Percentiles rank a stretch among this genome's conserved stretches.
Evolutionary conservation across 2,113 vertebrate species (phyloP).

Genomic region (Pelodiscus sinensis): DNA sequence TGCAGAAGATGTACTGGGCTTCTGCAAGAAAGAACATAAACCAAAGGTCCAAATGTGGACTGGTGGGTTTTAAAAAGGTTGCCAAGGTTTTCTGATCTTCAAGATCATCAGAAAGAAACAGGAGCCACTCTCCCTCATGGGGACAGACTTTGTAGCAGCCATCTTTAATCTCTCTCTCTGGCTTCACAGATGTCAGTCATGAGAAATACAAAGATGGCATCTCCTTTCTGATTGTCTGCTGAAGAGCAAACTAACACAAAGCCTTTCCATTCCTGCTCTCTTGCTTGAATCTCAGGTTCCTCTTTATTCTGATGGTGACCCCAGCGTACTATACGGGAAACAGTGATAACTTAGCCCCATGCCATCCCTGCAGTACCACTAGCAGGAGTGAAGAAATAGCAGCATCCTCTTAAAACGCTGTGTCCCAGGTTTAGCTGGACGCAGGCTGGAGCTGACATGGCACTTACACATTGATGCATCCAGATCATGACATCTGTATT

Average conservation of each 20-base stretch:
- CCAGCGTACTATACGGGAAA: not conserved
- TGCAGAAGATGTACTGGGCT: not conserved
- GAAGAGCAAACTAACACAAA: not conserved
- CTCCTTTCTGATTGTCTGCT: not conserved
- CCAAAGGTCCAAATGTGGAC: not conserved
- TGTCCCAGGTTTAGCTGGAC: not conserved
- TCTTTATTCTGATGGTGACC: rapidly evolving
- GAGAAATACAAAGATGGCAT: not conserved
- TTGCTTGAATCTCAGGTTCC: not conserved
- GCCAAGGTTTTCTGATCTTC: not conserved
- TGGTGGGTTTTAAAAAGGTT: not conserved
- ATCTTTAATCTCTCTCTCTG: not conserved
- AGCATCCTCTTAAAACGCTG: not conserved
- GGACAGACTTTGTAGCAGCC: not conserved
- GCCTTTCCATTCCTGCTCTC: not conserved
- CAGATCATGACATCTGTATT: not conserved
- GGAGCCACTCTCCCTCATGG: not conserved
- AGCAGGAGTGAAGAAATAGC: not conserved
- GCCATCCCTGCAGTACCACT: not conserved
- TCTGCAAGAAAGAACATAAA: not conserved
- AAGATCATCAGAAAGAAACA: not conserved
- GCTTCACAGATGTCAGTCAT: not conserved
- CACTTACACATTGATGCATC: not conserved
- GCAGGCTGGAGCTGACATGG: not conserved
- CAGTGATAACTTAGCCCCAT: not conserved